Conservation (phyloP, 2,888 invertebrate species). For the Caenorhabditis sp. region DNA sequence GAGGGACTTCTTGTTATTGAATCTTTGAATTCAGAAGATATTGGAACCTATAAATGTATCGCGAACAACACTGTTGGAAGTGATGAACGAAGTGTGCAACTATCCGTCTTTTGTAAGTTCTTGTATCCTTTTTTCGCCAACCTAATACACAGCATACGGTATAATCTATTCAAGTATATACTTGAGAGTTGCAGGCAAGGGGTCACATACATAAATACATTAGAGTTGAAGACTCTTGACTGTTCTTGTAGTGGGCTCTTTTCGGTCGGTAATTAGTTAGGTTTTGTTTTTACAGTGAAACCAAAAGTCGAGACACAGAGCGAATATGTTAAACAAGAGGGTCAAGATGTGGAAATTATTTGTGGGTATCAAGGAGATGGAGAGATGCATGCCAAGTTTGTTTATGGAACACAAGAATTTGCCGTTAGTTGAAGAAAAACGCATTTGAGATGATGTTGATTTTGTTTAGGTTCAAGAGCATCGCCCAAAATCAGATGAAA, state of each 20-base stretch:
- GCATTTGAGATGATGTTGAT: not conserved
- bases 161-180: slow-evolving; percentile 4
- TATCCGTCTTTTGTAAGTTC: slow-evolving; percentile 49
- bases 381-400: slow-evolving; percentile 44
- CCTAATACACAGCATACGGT: not conserved
- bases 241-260: slow-evolving; percentile 1
- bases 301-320: slow-evolving; percentile 46
- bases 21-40: slow-evolving; percentile 46
- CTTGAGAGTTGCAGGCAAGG: not conserved
- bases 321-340: slow-evolving; percentile 45
- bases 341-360: slow-evolving; percentile 45
- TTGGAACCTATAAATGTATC: slow-evolving; percentile 53
- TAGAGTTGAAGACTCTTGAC: not conserved
- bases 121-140: not conserved
- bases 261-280: not conserved
- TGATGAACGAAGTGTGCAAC: slow-evolving; percentile 26
- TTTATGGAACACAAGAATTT: slow-evolving; percentile 46
- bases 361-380: slow-evolving; percentile 54
- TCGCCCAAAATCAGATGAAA: slow-evolving; percentile 13
- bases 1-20: slow-evolving; percentile 56
- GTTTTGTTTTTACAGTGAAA: slow-evolving; percentile 46
- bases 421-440: slow-evolving; percentile 24
- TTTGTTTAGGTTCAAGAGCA: not conserved
- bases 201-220: not conserved
- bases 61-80: slow-evolving; percentile 53